Base-by-base conservation (phyloP, 2,797 vertebrate species). In the Xenentodon cancila region DNA sequence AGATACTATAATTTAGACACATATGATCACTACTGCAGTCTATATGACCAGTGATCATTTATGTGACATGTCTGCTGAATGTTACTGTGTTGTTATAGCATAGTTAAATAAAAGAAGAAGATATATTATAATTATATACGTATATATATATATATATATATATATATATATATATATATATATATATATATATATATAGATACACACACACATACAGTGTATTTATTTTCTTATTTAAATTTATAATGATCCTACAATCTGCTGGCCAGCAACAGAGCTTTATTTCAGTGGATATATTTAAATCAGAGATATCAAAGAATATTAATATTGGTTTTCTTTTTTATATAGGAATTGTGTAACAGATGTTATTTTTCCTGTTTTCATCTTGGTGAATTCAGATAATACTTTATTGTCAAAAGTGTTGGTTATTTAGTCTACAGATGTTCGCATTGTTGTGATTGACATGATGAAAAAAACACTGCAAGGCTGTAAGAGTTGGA, bases 211-310 rank as follows among this genome's bases (percentile, higher is more conserved):
- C 66, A 73, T 67, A 89, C 87, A 73, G 68, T 84, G 64, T 87
- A 91, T 93, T 92, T 92, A 91, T 92, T 93, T 93, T 93, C 87
- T 82, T 90, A 92, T 91, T 86, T 84, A 77, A 73, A 62, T 83
- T 73, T 87, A 34, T 80, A 76, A 90, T 91, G 73, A 89, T 71
- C 77, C 79, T 89, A 71, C 86, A 90, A 91, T 92, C 92, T 93
- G 92, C 90, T 92, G 92, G 91, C 79, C 91, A 92, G 91, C 89
- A 81, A 89, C 64, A 76, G 81, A 84, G 75, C 67, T 68, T 89
- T 80, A 76, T 83, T 85, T 87, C 65, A 87, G 72, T 62, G 53
- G 59, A 75, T 72, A 75, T 75, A 25, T 66, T n/a, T 59, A 75
- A 79, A 64, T 62, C 13, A 55, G 69, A 75, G 30, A 30, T 30